Base-by-base conservation (phyloP, 2,888 invertebrate species). In the Myopa tessellatipennis region DNA sequence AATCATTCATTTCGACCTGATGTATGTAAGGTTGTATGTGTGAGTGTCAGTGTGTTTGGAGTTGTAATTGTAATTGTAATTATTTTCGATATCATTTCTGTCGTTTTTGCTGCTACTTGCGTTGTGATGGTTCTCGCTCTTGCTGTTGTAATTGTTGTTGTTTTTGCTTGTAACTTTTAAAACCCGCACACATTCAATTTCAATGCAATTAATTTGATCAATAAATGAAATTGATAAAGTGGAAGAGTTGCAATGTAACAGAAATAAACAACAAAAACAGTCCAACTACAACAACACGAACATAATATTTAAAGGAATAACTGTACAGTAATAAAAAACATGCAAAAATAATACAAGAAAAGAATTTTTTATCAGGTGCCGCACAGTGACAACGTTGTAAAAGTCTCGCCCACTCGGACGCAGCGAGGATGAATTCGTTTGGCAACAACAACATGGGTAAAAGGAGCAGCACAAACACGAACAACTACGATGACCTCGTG, bases 151-250 rank as follows among this genome's bases (percentile, higher is more conserved):
- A 45, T 36, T 65, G 73, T 61, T 63, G 18, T 18, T 73, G 34
- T 61, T 65, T 34, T 14, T 60, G 40, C 14, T 60, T 76, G 75
- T 68, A 76, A 75, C 63, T 69, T 71, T 74, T 61, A 78, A 80
- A 78, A 68, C 68, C 79, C 77, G 67, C 77, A 77, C 78, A 73
- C 79, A 80, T 82, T 80, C 80, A 78, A 80, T 82, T 82, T 78
- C 79, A 77, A 77, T 79, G 79, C 81, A 82, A 81, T 82, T 82
- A 81, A 82, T 81, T 82, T 82, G 79, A 82, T 82, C 82, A 80
- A 82, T 45, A 45, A 81, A 82, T 40, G 79, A 79, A 81, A 80
- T 79, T 80, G 80, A 80, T 80, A 78, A 78, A 80, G 80, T 76
- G 75, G 75, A 45, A 45, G 45, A 45, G 45, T 45, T 10, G 45